Evolutionary conservation across 2,888 invertebrate genomes (phyloP).

Genomic region (Drosophila kambysellisi): DNA sequence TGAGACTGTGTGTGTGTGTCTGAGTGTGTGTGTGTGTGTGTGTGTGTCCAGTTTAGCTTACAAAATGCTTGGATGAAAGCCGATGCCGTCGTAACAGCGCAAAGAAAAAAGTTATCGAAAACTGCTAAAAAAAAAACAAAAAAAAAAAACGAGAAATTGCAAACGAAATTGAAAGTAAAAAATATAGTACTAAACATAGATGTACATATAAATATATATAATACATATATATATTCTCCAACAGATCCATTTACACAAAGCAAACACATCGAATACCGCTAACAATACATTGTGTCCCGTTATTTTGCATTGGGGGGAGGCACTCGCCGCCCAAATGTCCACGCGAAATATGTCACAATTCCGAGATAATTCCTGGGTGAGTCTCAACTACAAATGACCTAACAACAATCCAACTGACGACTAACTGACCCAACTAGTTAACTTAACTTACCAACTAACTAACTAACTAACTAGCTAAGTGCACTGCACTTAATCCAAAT

Average conservation of each 20-base stretch:
- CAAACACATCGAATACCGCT: slow-evolving; percentile 7
- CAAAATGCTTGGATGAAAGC: slow-evolving; percentile 73
- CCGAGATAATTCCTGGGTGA: slow-evolving; percentile 84
- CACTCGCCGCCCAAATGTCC: slow-evolving; percentile 43
- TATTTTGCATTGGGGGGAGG: slow-evolving; percentile 25
- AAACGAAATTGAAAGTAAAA: slow-evolving; percentile 63
- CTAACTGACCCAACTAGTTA: slow-evolving; percentile 2
- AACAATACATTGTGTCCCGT: slow-evolving; percentile 11
- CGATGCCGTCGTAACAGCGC: slow-evolving; percentile 25
- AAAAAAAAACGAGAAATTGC: slow-evolving; percentile 46
- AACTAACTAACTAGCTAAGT: neutral
- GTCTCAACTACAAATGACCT: slow-evolving; percentile 46
- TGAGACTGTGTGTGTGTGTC: slow-evolving; percentile 6
- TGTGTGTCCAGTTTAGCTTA: slow-evolving; percentile 52
- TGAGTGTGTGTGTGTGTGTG: slow-evolving; percentile 5
- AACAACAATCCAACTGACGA: slow-evolving; percentile 5
- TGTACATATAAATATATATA: slow-evolving; percentile 2
- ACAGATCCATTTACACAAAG: neutral
- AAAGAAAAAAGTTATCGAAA: slow-evolving; percentile 54
- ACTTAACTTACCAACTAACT: neutral
- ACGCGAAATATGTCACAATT: slow-evolving; percentile 82
- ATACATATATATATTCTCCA: slow-evolving; percentile 17
- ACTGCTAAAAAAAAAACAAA: slow-evolving; percentile 25
- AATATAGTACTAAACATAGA: slow-evolving; percentile 3
- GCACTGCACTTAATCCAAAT: neutral